Base-by-base conservation (phyloP, 2,888 invertebrate genomes). In the Neria commutata region DNA sequence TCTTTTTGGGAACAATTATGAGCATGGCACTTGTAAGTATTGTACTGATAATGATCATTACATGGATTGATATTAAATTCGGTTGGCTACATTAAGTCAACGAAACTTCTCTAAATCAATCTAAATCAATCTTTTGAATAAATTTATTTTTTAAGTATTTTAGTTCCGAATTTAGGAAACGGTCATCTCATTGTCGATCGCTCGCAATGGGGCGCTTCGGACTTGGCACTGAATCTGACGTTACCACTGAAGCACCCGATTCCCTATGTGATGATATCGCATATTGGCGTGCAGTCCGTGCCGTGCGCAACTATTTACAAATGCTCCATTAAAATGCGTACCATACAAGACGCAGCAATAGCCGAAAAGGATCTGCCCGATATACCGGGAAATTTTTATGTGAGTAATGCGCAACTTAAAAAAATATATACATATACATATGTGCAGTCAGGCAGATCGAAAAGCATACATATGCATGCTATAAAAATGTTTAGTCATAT, bases 211-310 rank as follows among this genome's bases (percentile, higher is more conserved):
- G 82, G 81, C 21, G 72, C 82, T 16, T 67, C 80, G 23, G 75
- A 76, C 2, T 65, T 70, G 29, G 67, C 62, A 14, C 63, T 64
- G 3, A 70, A 71, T 26, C 61, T 78, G 21, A 69, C 61, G 21
- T 53, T 69, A 26, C 73, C 70, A 4, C 69, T 84, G 46, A 46
- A 63, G 2, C 75, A 75, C 58, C 85, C 85, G 17, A 79, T 83
- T 25, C 77, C 81, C 1, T 82, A 83, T 61, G 83, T 85, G 0
- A 68, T 86, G 1, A 80, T 86, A 48, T 83, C 84, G 14, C 86
- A 86, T 63, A 83, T 86, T 1, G 85, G 81, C 1, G 83, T 83
- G 19, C 74, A 75, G 59, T 74, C 80, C 5, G 60, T 42, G 4
- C 76, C 81, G 23, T 86, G 86, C 64, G 56, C 58, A 10, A 82